These are phyloP conservation scores for Anoncus sp. DNA, from an alignment of 2,888 invertebrate genomes.

Conservation along the genomic window DNA sequence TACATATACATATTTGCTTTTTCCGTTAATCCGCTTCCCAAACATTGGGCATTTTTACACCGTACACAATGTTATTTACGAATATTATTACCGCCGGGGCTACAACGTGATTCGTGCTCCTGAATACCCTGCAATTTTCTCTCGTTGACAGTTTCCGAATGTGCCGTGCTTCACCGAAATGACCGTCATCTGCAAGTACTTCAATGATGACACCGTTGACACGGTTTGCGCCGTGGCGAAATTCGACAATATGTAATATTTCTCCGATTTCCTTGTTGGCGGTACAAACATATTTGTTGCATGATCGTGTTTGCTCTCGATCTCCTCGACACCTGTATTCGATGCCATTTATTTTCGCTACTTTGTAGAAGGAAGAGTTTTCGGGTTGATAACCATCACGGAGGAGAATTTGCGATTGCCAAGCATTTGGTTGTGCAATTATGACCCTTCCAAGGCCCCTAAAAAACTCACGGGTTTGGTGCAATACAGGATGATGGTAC, in stretches of 20 bases:
- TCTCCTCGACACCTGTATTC: background rate
- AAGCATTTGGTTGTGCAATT: background rate
- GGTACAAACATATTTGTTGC: background rate
- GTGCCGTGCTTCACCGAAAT: background rate
- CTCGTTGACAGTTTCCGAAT: background rate
- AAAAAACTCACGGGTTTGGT: no score
- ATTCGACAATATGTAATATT: background rate
- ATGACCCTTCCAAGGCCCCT: no score
- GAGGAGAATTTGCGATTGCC: background rate
- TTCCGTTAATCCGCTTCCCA: slow-evolving; percentile 4
- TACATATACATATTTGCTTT: no score
- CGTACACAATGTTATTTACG: background rate
- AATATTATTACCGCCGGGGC: background rate
- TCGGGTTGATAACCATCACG: no score
- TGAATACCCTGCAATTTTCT: no score
- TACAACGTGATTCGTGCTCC: background rate
- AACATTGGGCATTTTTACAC: background rate
- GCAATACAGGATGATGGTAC: no score
- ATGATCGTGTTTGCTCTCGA: background rate
- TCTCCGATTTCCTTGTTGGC: background rate
- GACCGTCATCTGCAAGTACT: background rate
- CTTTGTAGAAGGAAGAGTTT: background rate
- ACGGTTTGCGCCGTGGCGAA: background rate
- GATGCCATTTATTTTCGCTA: background rate
- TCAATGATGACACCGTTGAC: slow-evolving; percentile 3